Evolutionary conservation across 35 echinoderm and acorn worm species (phyloP), one percentile per base, ranked within the genome.

Genomic region (Strongylocentrotus purpuratus): DNA sequence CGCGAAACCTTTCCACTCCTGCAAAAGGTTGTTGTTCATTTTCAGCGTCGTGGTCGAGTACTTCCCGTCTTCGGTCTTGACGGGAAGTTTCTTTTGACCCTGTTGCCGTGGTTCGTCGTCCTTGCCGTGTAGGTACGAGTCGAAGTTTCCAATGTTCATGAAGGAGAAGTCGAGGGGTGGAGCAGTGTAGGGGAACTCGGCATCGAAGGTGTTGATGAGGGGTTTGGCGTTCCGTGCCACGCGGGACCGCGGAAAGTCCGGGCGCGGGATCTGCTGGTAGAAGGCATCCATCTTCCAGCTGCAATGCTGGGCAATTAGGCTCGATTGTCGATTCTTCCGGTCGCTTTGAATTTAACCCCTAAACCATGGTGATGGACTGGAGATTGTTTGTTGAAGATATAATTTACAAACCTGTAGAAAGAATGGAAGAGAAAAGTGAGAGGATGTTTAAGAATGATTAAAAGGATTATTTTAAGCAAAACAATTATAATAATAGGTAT

Each of bases 131-230:
- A 96, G 46, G 60, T 95, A 90, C 15, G 71, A 94, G 31, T 90
- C 86, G 31, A 99, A 95, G 17, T 94, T 86, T 28, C 96, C 97
- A 18, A 99, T 93, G 94, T 95, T 95, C 46, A 95, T 95, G 86
- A 99, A 99, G 0, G 98, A 99, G 18, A 97, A 94, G 88, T 99
- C 98, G 28, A 99, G 92, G 31, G 98, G 98, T 12, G 98, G 95
- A 1, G 98, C 98, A 7, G 96, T 59, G 86, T 97, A 97, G 5
- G 87, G 94, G 10, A 55, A 86, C n/a, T 95, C 88, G 18, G 70
- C 85, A 71, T 91, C 70, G 65, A 93, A 93, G 32, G 11, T 93
- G 91, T 93, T 93, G 48, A 93, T 93, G 18, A 93, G 46, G 20
- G 91, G 33, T 58, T 93, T 93, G 48, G 91, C 91, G 91, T 93